Percentiles rank a stretch among this genome's conserved stretches.
Evolutionary conservation across 2,797 vertebrate genomes (phyloP).

Genomic region (Enteromius viviparus): DNA sequence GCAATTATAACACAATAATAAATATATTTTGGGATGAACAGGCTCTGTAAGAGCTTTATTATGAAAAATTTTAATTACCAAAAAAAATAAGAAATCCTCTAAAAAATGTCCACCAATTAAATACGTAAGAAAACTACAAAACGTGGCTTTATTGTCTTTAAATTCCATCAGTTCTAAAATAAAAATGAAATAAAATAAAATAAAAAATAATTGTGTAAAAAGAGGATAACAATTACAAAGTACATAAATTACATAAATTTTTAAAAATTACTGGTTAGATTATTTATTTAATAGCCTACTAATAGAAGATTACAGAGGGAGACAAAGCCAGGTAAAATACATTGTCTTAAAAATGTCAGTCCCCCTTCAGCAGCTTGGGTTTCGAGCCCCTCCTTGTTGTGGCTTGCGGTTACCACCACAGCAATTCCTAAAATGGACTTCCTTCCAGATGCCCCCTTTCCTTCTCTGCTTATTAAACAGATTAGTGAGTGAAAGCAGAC

Average conservation of each 20-base stretch:
- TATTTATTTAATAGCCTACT: not conserved
- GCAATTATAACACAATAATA: not conserved
- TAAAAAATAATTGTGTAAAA: not conserved
- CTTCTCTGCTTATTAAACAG: constrained; percentile 4
- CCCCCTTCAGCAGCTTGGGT: not conserved
- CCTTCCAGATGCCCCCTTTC: not conserved
- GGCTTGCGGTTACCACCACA: constrained; percentile 9
- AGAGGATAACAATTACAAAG: not conserved
- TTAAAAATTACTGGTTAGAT: not conserved
- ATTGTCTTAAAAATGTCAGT: not conserved
- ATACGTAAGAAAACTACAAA: not conserved
- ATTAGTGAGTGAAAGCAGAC: constrained; percentile 14
- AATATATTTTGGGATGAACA: not conserved
- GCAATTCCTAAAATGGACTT: constrained; percentile 22
- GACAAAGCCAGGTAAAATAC: not conserved
- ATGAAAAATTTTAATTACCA: not conserved
- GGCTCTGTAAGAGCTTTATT: not conserved
- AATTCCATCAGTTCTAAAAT: not conserved
- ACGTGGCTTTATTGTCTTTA: not conserved
- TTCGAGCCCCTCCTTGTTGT: not conserved
- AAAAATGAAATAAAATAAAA: no score
- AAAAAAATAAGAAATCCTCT: not conserved
- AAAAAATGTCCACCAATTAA: not conserved
- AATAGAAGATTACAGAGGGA: not conserved
- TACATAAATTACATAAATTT: no score